Evolutionary conservation across 2,888 invertebrate species (phyloP).

Genomic region (Allacma fusca): DNA sequence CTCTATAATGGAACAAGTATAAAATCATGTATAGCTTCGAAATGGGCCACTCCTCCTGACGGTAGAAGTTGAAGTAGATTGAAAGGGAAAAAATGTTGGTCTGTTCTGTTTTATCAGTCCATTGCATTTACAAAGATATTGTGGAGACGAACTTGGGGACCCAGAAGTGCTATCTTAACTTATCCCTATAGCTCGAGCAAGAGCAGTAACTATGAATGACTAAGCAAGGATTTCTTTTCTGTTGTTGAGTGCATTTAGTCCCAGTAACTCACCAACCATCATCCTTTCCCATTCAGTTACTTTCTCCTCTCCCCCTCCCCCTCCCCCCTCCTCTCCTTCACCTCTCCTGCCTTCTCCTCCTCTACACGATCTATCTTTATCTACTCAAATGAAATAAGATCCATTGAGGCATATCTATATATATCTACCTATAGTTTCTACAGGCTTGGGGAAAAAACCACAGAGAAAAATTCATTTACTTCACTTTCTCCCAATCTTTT

Average conservation of each 20-base stretch:
- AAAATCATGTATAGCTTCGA: too few relatives aligned
- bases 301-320: background rate
- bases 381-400: conserved; percentile 28
- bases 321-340: background rate
- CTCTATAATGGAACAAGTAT: too few relatives aligned
- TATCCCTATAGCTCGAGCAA: background rate
- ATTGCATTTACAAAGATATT: conserved; percentile 30
- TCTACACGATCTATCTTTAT: conserved; percentile 26
- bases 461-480: background rate
- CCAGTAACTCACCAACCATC: background rate
- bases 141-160: background rate
- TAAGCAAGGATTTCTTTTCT: conserved; percentile 8
- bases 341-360: background rate
- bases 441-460: background rate
- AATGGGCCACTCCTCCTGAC: too few relatives aligned
- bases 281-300: background rate
- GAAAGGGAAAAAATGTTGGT: conserved; percentile 19
- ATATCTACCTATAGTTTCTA: background rate
- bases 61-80: too few relatives aligned
- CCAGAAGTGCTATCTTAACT: background rate
- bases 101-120: conserved; percentile 40
- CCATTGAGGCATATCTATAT: background rate
- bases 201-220: background rate
- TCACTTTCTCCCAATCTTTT: background rate
- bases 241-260: background rate